Conservation (phyloP, 2,888 invertebrate genomes). For the Amaurobius ferox region DNA sequence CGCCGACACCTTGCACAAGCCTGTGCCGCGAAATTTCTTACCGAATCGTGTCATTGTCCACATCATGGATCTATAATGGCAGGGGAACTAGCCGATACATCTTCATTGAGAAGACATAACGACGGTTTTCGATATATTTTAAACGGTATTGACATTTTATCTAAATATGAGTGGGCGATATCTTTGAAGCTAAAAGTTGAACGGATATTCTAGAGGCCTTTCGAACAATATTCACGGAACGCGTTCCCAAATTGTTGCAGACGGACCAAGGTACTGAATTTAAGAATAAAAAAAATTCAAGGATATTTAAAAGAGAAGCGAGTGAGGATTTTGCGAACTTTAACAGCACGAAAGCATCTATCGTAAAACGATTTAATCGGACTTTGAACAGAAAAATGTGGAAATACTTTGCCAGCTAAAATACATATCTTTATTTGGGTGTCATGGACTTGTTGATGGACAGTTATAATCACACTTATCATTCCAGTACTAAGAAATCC, state of each 20-base stretch:
- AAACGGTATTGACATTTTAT: conserved; percentile 54
- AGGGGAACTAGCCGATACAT: not conserved
- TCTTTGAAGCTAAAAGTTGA: conserved; percentile 74
- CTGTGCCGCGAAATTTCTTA: too few relatives aligned
- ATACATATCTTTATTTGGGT: conserved; percentile 64
- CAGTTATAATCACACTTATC: conserved; percentile 46
- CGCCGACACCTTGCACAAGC: too few relatives aligned
- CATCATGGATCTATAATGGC: not conserved
- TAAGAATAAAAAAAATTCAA: conserved; percentile 71
- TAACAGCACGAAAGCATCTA: conserved; percentile 75
- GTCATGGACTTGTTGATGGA: conserved; percentile 9
- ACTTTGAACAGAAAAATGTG: conserved; percentile 75
- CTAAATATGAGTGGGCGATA: conserved; percentile 74
- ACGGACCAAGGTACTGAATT: conserved; percentile 74
- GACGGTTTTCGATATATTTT: not conserved
- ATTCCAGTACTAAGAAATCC: conserved; percentile 14
- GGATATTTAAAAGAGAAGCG: too few relatives aligned
- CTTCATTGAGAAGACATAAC: not conserved
- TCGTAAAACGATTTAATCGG: conserved; percentile 76
- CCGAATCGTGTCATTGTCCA: too few relatives aligned
- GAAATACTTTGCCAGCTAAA: not conserved
- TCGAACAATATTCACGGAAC: conserved; percentile 45
- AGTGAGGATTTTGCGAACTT: too few relatives aligned
- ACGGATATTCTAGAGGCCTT: conserved; percentile 70
- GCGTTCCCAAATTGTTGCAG: conserved; percentile 69